Evolutionary conservation across 2,113 vertebrate genomes (phyloP).

Genomic region (Candoia aspera): DNA sequence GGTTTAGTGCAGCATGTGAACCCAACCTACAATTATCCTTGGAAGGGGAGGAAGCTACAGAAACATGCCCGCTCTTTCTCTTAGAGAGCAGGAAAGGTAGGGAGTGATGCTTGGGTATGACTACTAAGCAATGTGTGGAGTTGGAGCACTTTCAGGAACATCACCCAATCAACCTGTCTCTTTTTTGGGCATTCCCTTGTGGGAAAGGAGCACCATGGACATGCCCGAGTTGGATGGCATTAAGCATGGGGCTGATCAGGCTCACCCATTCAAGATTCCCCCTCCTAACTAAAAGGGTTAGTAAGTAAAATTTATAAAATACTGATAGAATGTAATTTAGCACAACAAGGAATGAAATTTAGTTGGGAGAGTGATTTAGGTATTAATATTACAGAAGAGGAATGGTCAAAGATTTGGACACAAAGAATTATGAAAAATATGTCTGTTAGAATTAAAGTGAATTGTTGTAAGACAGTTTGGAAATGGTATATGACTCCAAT

Average conservation of each 20-base stretch:
- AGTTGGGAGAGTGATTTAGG: too few species aligned
- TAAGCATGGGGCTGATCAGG: not conserved
- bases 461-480: too few species aligned
- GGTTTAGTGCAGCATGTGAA: not conserved
- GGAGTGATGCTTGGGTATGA: not conserved
- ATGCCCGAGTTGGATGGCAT: not conserved
- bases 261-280: not conserved
- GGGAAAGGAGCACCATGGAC: not conserved
- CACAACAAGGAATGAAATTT: too few species aligned
- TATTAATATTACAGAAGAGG: too few species aligned
- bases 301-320: too few species aligned
- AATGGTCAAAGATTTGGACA: too few species aligned
- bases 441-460: too few species aligned
- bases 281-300: too few species aligned
- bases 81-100: not conserved
- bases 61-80: not conserved
- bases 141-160: not conserved
- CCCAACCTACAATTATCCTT: not conserved
- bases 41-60: not conserved
- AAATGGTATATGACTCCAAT: too few species aligned
- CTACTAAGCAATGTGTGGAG: not conserved
- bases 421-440: too few species aligned
- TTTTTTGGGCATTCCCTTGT: not conserved
- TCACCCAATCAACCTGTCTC: not conserved
- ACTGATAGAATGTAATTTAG: too few species aligned